phyloP scores from a whole-genome alignment of 2,113 vertebrate genomes.

The Engraulis encrasicolus region DNA sequence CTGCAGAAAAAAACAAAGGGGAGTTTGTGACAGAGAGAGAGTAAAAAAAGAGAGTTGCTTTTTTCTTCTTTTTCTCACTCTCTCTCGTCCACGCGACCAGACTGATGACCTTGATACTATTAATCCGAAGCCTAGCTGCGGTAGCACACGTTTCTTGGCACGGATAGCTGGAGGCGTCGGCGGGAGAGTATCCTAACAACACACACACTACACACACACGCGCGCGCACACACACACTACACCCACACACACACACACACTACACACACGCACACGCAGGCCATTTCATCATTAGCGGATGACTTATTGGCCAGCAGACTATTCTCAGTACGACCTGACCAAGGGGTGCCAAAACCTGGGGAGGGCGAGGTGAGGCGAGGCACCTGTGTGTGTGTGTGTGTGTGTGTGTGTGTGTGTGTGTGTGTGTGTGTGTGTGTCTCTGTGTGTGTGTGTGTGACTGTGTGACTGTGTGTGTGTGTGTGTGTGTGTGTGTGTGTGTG shows the following conservation, averaged over 20 bases:
- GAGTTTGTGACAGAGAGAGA: neutral
- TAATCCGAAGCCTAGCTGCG: neutral
- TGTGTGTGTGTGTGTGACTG: too few relatives aligned
- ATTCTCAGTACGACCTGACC: neutral
- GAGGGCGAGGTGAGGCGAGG: neutral
- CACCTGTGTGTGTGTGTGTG: too few relatives aligned
- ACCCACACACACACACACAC: neutral
- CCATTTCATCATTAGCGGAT: conserved; percentile 7
- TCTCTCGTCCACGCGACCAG: neutral
- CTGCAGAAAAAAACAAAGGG: neutral
- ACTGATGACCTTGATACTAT: neutral
- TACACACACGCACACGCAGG: neutral
- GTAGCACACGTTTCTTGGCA: neutral
- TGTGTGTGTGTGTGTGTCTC: too few relatives aligned
- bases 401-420: too few relatives aligned
- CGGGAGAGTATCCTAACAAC: too few relatives aligned
- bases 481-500: too few relatives aligned
- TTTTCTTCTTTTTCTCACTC: neutral
- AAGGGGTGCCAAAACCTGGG: neutral
- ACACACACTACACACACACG: neutral
- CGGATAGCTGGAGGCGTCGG: neutral
- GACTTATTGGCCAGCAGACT: conserved; percentile 10
- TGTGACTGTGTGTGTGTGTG: too few relatives aligned
- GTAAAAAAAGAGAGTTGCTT: too few relatives aligned
- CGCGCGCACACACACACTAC: neutral